These are phyloP conservation scores for Dipodomys ordii DNA, from an alignment of 2,113 vertebrate genomes.

Conservation along the genomic window DNA sequence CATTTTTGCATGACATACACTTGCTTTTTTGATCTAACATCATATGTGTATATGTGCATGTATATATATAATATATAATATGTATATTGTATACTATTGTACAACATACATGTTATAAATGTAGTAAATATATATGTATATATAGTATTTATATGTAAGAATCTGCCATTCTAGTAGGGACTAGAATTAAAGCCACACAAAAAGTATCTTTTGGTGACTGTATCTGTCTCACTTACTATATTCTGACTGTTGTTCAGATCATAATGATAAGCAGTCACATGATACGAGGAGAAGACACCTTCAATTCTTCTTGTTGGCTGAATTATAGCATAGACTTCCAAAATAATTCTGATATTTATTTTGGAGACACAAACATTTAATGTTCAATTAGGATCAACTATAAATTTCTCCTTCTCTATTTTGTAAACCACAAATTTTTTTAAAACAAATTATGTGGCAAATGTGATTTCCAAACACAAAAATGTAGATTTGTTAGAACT, in stretches of 20 bases:
- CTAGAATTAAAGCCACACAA: background rate
- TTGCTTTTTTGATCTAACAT: background rate
- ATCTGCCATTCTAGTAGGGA: too few species aligned
- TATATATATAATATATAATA: too few species aligned
- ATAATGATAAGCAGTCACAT: background rate
- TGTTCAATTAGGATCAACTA: conserved; percentile 43
- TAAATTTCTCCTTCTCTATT: conserved; percentile 42
- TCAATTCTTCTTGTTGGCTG: conserved; percentile 1
- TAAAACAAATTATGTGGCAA: conserved; percentile 62
- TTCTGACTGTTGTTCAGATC: background rate
- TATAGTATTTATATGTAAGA: background rate
- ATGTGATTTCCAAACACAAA: conserved; percentile 71
- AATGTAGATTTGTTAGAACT: conserved; percentile 79
- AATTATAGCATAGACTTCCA: conserved; percentile 42
- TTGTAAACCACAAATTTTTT: background rate
- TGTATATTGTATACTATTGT: too few species aligned
- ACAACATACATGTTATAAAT: too few species aligned
- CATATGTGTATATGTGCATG: too few species aligned
- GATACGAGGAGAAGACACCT: background rate
- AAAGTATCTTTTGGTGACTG: background rate
- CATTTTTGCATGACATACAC: background rate
- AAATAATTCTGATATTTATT: conserved; percentile 51
- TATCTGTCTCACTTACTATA: background rate
- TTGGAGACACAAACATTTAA: conserved; percentile 47
- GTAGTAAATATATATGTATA: too few species aligned